phyloP scores from a whole-genome alignment of 2,888 invertebrate species.

The Subacronicta megacephala region DNA sequence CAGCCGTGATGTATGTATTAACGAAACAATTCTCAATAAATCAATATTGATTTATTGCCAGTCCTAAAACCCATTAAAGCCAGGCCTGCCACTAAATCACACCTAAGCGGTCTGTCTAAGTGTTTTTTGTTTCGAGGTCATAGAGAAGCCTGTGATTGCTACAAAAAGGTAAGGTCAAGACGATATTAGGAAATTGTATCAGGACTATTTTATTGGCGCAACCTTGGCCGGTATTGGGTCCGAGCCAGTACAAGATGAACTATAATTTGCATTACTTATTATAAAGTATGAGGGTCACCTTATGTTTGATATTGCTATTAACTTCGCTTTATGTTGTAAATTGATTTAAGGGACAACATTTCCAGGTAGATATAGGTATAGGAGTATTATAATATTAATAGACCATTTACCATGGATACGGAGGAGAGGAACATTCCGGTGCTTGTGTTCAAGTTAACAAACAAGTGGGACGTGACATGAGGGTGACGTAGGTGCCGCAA shows the following conservation, averaged over 20 bases:
- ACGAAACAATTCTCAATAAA: too few relatives aligned
- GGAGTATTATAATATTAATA: too few relatives aligned
- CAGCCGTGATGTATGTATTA: too few relatives aligned
- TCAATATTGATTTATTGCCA: slow-evolving; percentile 29
- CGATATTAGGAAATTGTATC: slow-evolving; percentile 25
- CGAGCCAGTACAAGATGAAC: not conserved
- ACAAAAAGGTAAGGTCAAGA: slow-evolving; percentile 27
- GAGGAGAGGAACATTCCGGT: not conserved
- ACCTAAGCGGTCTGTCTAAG: slow-evolving; percentile 7
- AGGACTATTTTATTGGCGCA: slow-evolving; percentile 13
- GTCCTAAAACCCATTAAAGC: slow-evolving; percentile 11
- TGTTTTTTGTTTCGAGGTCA: slow-evolving; percentile 16
- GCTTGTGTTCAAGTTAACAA: not conserved
- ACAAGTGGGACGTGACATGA: not conserved
- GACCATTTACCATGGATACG: too few relatives aligned
- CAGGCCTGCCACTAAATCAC: slow-evolving; percentile 21
- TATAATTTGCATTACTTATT: not conserved
- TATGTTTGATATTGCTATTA: not conserved
- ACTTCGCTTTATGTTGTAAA: slow-evolving; percentile 7
- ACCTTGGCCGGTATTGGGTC: not conserved
- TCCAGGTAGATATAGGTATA: too few relatives aligned
- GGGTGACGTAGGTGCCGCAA: not conserved
- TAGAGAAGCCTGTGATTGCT: slow-evolving; percentile 17
- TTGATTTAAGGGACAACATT: not conserved
- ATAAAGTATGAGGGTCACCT: not conserved